Base-by-base conservation (phyloP, 2,888 invertebrate species). In the Diploptera punctata region DNA sequence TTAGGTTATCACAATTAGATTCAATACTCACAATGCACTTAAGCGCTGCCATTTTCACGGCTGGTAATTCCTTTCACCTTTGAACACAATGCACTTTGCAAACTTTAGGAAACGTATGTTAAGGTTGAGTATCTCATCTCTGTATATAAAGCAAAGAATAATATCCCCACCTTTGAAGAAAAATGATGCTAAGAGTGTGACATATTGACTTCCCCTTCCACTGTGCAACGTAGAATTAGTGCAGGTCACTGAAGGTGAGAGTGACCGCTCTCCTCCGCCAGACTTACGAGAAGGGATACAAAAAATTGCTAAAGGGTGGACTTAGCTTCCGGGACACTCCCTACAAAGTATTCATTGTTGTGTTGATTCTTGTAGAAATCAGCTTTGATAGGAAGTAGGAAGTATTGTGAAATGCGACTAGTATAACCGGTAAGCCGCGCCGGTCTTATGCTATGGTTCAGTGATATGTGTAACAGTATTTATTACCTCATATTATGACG, bases 21-120 rank as follows among this genome's bases (percentile, higher is more conserved):
- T n/a, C n/a, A n/a, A 19, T 60, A 70, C 70, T 70, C 54, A 70
- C 70, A n/a, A 62, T 43, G 24, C 31, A 31, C 38, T 60, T 70
- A 10, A 70, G 47, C n/a, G 61, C 70, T 31, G 68, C 68, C 68
- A 65, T 65, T 47, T 13, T 26, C 26, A 19, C 47, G 57, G 57
- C 57, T 29, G 57, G 57, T 13, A n/a, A 13, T 21, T 13, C 1
- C n/a, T 10, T 7, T 52, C 52, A 24, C 24, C 13, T 52, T 19
- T 52, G 33, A 24, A 47, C 47, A 52, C 21, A 21, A 24, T 9
- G 19, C 57, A 29, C 57, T 24, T 52, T 16, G 24, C 33, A 7
- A n/a, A n/a, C n/a, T n/a, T n/a, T n/a, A n/a, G n/a, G n/a, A n/a
- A n/a, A n/a, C n/a, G n/a, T n/a, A n/a, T n/a, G n/a, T n/a, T n/a